These are phyloP conservation scores for Pedetes capensis DNA, from an alignment of 2,113 vertebrate species.

Conservation along the genomic window DNA sequence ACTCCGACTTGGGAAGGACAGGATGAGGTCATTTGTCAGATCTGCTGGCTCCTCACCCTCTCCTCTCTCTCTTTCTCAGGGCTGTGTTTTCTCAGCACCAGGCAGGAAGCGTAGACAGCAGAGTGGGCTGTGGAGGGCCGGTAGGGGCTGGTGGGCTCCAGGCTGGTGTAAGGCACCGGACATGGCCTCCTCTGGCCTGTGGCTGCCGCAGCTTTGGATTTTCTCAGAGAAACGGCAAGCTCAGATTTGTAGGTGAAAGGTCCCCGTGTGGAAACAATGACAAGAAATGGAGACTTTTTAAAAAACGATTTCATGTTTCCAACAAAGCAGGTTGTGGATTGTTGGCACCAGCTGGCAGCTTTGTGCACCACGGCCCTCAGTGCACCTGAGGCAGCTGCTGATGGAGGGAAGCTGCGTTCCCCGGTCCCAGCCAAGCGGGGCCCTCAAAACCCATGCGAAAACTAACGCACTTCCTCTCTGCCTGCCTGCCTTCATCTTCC, in stretches of 20 bases:
- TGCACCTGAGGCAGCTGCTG: rapidly evolving
- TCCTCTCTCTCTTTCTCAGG: neutral
- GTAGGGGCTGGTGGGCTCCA: neutral
- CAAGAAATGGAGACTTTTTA: neutral
- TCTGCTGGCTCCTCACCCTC: neutral
- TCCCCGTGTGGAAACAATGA: neutral
- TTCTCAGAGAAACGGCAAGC: neutral
- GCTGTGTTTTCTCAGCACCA: neutral
- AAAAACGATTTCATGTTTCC: neutral
- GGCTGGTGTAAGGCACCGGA: rapidly evolving
- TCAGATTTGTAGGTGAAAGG: neutral
- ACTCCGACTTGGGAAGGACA: neutral
- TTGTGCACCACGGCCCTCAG: rapidly evolving
- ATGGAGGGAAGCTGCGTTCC: neutral
- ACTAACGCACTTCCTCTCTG: neutral
- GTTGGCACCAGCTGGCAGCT: rapidly evolving
- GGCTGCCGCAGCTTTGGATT: neutral
- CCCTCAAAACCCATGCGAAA: neutral
- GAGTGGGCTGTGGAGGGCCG: neutral
- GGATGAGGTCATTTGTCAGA: neutral
- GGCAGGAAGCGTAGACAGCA: neutral
- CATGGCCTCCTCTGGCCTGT: neutral
- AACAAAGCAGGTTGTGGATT: neutral
- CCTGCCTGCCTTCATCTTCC: too few relatives aligned
- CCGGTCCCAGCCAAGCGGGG: neutral